These are phyloP conservation scores for Tamandua tetradactyla DNA, from an alignment of 2,797 vertebrate species.

Conservation along the genomic window DNA sequence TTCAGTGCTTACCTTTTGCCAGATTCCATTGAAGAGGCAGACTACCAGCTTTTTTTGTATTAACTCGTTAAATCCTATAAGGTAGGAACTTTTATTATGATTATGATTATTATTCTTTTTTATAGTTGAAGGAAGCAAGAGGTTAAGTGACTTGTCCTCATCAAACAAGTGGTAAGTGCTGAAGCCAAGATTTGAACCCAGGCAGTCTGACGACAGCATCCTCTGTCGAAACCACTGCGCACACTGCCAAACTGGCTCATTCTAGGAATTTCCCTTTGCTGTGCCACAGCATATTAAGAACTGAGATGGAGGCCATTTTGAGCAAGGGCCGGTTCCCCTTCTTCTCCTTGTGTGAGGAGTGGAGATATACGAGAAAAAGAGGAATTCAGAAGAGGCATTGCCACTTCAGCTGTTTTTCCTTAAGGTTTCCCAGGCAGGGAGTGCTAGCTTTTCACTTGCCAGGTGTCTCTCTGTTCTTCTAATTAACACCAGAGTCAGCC, in stretches of 20 bases:
- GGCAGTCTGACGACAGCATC: not conserved
- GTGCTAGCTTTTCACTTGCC: conserved; percentile 21
- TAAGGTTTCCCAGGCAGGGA: not conserved
- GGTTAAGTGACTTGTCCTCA: not conserved
- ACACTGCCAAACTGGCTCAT: conserved; percentile 30
- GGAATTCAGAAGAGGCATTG: conserved; percentile 46
- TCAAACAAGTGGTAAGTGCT: not conserved
- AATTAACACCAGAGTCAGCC: not conserved
- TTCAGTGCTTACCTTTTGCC: not conserved
- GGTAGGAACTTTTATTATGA: not conserved
- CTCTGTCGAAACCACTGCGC: not conserved
- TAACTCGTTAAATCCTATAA: not conserved
- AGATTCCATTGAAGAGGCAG: not conserved
- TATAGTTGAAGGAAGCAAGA: not conserved
- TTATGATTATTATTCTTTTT: not conserved
- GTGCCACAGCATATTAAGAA: not conserved
- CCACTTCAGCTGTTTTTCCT: conserved; percentile 16
- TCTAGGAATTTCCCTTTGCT: conserved; percentile 61
- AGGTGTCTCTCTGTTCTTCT: conserved; percentile 51
- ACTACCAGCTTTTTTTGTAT: not conserved
- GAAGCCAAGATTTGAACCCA: not conserved
- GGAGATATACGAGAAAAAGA: conserved; percentile 1
- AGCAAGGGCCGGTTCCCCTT: not conserved
- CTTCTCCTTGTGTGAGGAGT: not conserved
- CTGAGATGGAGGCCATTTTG: conserved; percentile 56